These are phyloP conservation scores for Apistogramma diplotaenia DNA, from an alignment of 2,113 vertebrate genomes.

Conservation along the genomic window DNA sequence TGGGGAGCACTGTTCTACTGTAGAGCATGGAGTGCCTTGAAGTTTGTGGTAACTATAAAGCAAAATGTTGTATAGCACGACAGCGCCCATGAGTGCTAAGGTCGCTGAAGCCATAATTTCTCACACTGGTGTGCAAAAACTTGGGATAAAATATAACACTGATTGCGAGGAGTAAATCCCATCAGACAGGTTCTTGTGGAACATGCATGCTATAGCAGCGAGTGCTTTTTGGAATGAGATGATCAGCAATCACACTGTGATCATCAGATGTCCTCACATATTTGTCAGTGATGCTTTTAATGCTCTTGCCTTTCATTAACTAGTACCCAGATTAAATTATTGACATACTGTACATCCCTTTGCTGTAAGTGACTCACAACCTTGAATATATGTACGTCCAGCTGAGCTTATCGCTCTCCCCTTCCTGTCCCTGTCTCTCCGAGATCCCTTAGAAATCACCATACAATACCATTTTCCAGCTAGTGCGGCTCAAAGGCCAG, in stretches of 20 bases:
- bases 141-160: background rate
- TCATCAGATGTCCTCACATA: background rate
- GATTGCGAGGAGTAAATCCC: background rate
- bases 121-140: background rate
- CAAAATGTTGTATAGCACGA: background rate
- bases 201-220: background rate
- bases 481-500: constrained; percentile 61
- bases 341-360: constrained; percentile 33
- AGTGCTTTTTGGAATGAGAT: background rate
- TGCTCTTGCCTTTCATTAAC: background rate
- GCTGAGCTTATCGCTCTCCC: constrained; percentile 32
- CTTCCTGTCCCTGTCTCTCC: constrained; percentile 8
- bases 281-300: background rate
- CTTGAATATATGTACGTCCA: constrained; percentile 22
- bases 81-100: background rate
- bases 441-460: constrained; percentile 62
- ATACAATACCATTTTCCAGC: constrained; percentile 62
- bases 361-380: constrained; percentile 19
- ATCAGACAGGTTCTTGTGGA: background rate
- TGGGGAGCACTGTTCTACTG: background rate
- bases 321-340: constrained; percentile 19
- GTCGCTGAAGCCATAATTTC: background rate
- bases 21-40: background rate
- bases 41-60: background rate
- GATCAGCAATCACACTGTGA: background rate